Evolutionary conservation across 1,140 invertebrate genomes (phyloP).

Genomic region (Coboldia fuscipes): DNA sequence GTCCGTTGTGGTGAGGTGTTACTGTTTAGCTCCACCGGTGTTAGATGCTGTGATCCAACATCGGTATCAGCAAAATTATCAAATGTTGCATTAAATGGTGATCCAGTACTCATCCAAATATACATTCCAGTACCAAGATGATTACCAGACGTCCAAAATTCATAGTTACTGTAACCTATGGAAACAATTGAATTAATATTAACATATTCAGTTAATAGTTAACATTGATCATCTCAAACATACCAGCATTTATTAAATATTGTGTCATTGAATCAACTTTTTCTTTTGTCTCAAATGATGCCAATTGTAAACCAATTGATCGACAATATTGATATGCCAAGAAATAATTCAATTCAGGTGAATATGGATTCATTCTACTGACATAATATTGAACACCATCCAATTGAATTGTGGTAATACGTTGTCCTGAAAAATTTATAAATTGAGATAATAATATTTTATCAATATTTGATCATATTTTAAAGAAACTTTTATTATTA

Average conservation of each 20-base stretch:
- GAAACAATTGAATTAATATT: neutral
- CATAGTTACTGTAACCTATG: slow-evolving; percentile 51
- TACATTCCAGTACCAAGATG: slow-evolving; percentile 67
- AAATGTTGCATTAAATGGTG: slow-evolving; percentile 70
- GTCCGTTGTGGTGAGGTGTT: slow-evolving; percentile 53
- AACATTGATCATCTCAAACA: slow-evolving; percentile 6
- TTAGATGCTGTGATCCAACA: slow-evolving; percentile 25
- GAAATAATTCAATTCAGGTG: slow-evolving; percentile 68
- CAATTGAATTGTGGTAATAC: slow-evolving; percentile 63
- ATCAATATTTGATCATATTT: too few relatives aligned
- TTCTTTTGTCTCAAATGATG: slow-evolving; percentile 65
- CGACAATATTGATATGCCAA: slow-evolving; percentile 73
- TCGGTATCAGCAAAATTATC: slow-evolving; percentile 46
- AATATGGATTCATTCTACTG: slow-evolving; percentile 70
- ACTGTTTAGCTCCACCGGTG: slow-evolving; percentile 31
- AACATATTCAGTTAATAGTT: neutral
- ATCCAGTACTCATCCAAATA: slow-evolving; percentile 71
- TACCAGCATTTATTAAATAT: slow-evolving; percentile 57
- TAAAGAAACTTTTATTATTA: too few relatives aligned
- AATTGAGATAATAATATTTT: too few relatives aligned
- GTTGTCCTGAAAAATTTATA: too few relatives aligned
- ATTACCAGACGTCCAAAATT: slow-evolving; percentile 79
- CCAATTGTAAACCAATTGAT: slow-evolving; percentile 60
- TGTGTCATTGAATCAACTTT: slow-evolving; percentile 64
- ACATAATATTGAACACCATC: slow-evolving; percentile 75